Conservation (phyloP, 2,797 vertebrate genomes). For the Mormyrops boulengeri region DNA sequence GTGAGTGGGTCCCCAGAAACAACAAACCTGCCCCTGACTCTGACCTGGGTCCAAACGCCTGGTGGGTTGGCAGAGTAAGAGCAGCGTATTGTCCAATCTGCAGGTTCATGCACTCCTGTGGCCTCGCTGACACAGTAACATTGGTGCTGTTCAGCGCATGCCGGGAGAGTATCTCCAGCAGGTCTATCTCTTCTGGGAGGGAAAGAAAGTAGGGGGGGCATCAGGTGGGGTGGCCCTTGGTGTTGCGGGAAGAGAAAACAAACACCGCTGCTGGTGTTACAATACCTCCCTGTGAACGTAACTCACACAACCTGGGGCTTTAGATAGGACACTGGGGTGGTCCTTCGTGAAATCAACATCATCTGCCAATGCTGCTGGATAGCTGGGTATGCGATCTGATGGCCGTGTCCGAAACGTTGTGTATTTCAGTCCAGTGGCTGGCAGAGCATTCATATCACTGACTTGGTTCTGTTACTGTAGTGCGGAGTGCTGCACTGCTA, state of each 20-base stretch:
- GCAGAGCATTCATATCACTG: not conserved
- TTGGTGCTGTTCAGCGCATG: constrained; percentile 44
- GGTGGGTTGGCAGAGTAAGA: constrained; percentile 55
- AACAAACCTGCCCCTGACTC: not conserved
- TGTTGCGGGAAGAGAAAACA: not conserved
- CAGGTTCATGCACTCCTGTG: constrained; percentile 52
- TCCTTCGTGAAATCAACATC: not conserved
- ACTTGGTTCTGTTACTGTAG: not conserved
- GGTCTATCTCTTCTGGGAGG: constrained; percentile 25
- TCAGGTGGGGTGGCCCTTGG: not conserved
- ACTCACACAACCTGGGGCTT: not conserved
- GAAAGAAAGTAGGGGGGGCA: not conserved
- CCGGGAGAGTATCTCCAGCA: constrained; percentile 56
- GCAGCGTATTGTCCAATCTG: constrained; percentile 61
- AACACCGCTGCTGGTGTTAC: not conserved
- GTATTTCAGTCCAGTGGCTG: not conserved
- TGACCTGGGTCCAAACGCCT: constrained; percentile 64
- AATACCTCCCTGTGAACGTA: not conserved
- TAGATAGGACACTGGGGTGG: not conserved
- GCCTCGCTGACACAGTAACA: constrained; percentile 49
- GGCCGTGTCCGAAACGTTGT: not conserved
- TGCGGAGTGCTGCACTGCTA: not conserved
- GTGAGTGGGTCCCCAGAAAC: not conserved
- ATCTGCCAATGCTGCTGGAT: not conserved
- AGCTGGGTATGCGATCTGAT: not conserved